Evolutionary conservation across 2,113 vertebrate genomes (phyloP), one percentile per base, ranked within the genome.

Genomic region (Dromaius novaehollandiae): DNA sequence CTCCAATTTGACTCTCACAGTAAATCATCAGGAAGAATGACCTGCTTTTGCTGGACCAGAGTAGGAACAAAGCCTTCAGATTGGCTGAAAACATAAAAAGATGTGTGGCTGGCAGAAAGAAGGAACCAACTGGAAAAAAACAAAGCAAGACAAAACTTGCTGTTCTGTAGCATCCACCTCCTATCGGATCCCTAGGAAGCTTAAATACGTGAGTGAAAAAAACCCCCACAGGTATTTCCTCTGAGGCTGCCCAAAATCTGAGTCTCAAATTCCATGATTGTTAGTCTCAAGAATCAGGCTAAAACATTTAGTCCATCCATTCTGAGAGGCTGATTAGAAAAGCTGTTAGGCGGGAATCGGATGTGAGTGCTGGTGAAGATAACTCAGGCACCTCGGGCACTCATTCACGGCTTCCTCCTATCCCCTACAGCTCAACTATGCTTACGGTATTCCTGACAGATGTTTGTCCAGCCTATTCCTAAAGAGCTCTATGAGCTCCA

Each of bases 381-480:
- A 63, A 34, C 38, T 77, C 2, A 2, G 42, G 34, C 26, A 81
- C 40, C 32, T 77, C 2, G 1, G n/a, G 36, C 21, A 75, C 26
- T 46, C 69, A 68, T 42, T 79, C 48, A 51, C 36, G 82, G 65
- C 24, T 77, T 18, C 15, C 44, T 82, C n/a, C 38, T 55, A 13
- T 40, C 13, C 71, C 51, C 28, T 55, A 19, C 38, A 40, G 51
- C 71, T 55, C 71, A 55, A 38, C 50, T 24, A 42, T 18, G 73
- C 36, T 70, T 75, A 42, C 1, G 5, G 13, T 80, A 9, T 25
- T 74, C 85, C 42, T 26, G 48, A 55, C 13, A 36, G 48, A 73
- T 77, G 53, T 85, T 91, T 89, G 61, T 86, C 44, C 68, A 93
- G 36, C 10, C 20, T 50, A 22, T 50, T 86, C 50, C 75, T 90